phyloP scores from a whole-genome alignment of 2,113 vertebrate species.

The Atrichornis clamosus region DNA sequence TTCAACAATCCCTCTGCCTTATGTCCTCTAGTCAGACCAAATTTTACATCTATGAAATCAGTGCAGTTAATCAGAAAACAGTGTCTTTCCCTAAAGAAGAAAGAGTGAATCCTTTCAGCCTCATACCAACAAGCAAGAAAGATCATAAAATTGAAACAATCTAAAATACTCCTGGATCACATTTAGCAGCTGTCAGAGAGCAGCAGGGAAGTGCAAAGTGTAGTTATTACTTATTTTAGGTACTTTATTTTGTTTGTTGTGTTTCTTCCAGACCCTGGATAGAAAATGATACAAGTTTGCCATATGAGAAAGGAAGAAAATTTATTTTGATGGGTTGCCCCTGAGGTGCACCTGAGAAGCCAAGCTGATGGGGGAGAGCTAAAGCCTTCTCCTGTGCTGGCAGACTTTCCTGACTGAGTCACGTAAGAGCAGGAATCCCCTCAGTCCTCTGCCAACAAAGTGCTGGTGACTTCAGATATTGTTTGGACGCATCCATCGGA shows the following conservation, averaged over 20 bases:
- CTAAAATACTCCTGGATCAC: not conserved
- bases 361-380: not conserved
- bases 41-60: not conserved
- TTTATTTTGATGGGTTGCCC: not conserved
- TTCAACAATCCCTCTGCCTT: not conserved
- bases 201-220: not conserved
- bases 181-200: slow-evolving; percentile 10
- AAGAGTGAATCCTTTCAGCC: not conserved
- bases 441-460: not conserved
- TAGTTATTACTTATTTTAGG: slow-evolving; percentile 2
- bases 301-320: not conserved
- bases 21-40: not conserved
- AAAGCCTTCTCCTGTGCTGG: not conserved
- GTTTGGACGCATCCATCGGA: accelerated
- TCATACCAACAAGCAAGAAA: not conserved
- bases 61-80: not conserved
- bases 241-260: not conserved
- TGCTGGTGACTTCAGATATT: not conserved
- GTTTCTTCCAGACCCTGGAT: not conserved
- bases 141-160: not conserved
- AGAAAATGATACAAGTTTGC: not conserved
- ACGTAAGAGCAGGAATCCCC: not conserved
- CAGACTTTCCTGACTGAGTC: not conserved
- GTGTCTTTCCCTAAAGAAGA: not conserved
- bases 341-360: not conserved